Percentiles rank a stretch among this genome's conserved stretches.
Evolutionary conservation across 2,888 invertebrate genomes (phyloP).

Genomic region (Ormyrus labotus): DNA sequence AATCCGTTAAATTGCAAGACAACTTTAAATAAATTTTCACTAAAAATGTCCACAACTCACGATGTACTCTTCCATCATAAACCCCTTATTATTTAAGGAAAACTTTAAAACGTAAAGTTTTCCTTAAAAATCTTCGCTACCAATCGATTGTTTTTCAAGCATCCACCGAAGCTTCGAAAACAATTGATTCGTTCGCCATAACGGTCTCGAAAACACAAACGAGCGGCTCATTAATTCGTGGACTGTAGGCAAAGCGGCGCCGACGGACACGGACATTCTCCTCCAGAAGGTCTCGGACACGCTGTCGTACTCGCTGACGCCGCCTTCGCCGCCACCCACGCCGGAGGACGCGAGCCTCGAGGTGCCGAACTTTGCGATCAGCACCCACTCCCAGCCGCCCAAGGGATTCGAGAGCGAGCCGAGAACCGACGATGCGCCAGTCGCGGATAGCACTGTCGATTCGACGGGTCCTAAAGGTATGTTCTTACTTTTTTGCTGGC

Average conservation of each 20-base stretch:
- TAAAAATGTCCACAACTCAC: conserved; percentile 28
- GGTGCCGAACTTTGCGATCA: background rate
- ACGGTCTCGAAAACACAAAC: background rate
- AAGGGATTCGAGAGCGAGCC: background rate
- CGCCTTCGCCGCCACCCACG: conserved; percentile 55
- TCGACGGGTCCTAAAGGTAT: too few relatives aligned
- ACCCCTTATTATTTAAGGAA: too few relatives aligned
- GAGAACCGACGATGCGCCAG: background rate
- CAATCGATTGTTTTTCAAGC: too few relatives aligned
- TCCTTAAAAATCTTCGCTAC: too few relatives aligned
- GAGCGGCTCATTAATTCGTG: background rate
- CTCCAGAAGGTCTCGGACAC: conserved; percentile 73
- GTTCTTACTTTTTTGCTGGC: too few relatives aligned
- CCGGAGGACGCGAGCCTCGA: conserved; percentile 29
- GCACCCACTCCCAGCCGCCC: background rate
- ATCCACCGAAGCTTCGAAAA: background rate
- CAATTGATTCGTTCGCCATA: background rate
- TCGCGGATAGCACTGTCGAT: background rate
- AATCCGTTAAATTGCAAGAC: conserved; percentile 15
- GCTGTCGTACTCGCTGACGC: conserved; percentile 65
- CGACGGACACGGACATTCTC: conserved; percentile 69
- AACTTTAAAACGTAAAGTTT: too few relatives aligned
- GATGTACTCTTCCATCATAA: too few relatives aligned
- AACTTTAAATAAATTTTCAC: conserved; percentile 16
- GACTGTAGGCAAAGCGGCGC: conserved; percentile 56